Evolutionary conservation across 2,888 invertebrate genomes (phyloP), one percentile per base, ranked within the genome.

Genomic region (Scelioninae gen. 1): DNA sequence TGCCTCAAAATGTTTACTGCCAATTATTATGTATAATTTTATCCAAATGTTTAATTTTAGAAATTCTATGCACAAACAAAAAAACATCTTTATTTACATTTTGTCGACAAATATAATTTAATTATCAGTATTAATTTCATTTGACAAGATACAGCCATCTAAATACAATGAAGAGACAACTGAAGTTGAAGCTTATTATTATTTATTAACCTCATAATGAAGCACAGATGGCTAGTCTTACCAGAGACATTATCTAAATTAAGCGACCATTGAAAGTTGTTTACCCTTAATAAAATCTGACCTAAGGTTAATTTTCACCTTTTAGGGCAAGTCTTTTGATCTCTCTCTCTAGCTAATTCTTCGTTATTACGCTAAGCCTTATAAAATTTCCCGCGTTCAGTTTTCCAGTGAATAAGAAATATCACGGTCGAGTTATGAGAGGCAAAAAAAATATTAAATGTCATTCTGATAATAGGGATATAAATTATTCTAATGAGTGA

Each of bases 231-330:
- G 29, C 8, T 15, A 55, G 62, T n/a, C 23, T 68, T 47, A 40
- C 16, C 49, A n/a, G 15, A 31, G 49, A 15, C 75, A 60, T 66
- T 40, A 68, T 55, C 53, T 45, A 29, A 68, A 62, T 77, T 58
- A 63, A 69, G 10, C 32, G 38, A 9, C 47, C 47, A 69, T 69
- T 63, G 58, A 69, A 69, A 62, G 45, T 69, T 69, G 55, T 62
- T 76, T 62, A 55, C 29, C 43, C 66, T 56, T 45, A 45, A 63
- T 69, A 45, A 77, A 63, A 49, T 49, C 23, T 55, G 53, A 77
- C 62, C 40, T 69, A 49, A 62, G 60, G 76, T 77, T 68, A 69
- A 69, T 55, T 62, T 69, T 63, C 16, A 58, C 58, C 58, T 58
- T 45, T 29, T 5, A 40, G 32, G 38, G 15, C 34, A 40, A 74